Conservation (phyloP, 2,888 invertebrate species). For the Fissipunctia ypsillon region DNA sequence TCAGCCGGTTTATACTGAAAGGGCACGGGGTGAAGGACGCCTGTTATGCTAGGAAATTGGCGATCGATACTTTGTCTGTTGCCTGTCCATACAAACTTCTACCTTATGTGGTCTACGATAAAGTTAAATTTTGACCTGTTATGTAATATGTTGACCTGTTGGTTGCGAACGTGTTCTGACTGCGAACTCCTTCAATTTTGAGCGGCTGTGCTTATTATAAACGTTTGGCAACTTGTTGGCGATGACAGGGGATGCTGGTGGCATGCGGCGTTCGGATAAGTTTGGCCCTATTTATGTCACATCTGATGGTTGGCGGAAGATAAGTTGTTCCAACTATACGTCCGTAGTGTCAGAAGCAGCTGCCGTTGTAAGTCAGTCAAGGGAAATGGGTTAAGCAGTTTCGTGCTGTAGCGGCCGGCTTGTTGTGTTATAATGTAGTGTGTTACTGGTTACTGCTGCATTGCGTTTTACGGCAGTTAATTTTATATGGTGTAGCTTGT, state of each 20-base stretch:
- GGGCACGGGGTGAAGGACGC: conserved; percentile 89
- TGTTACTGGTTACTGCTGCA: conserved; percentile 48
- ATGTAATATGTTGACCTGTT: conserved; percentile 73
- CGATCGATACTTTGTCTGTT: conserved; percentile 83
- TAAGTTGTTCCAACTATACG: conserved; percentile 40
- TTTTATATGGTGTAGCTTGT: conserved; percentile 19
- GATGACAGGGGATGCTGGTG: conserved; percentile 61
- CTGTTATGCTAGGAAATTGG: conserved; percentile 73
- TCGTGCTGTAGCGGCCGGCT: conserved; percentile 29
- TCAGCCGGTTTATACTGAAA: conserved; percentile 77
- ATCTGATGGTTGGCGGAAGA: conserved; percentile 40
- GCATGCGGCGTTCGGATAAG: conserved; percentile 31
- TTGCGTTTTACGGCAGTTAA: conserved; percentile 46
- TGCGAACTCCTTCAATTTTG: conserved; percentile 70
- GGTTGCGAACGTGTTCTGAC: conserved; percentile 74
- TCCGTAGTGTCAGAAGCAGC: conserved; percentile 44
- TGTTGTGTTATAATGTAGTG: conserved; percentile 19
- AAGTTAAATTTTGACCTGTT: conserved; percentile 35
- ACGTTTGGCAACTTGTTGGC: conserved; percentile 70
- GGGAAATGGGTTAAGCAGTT: conserved; percentile 54
- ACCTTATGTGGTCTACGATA: conserved; percentile 54
- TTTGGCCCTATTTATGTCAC: conserved; percentile 50
- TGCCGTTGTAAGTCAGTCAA: conserved; percentile 55
- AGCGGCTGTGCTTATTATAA: conserved; percentile 69
- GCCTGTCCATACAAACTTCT: conserved; percentile 59